A percentile compares a stretch with the other conserved stretches of the same genome.
Evolutionary conservation across 2,113 vertebrate genomes (phyloP).

Genomic region (Cyrtonyx montezumae): DNA sequence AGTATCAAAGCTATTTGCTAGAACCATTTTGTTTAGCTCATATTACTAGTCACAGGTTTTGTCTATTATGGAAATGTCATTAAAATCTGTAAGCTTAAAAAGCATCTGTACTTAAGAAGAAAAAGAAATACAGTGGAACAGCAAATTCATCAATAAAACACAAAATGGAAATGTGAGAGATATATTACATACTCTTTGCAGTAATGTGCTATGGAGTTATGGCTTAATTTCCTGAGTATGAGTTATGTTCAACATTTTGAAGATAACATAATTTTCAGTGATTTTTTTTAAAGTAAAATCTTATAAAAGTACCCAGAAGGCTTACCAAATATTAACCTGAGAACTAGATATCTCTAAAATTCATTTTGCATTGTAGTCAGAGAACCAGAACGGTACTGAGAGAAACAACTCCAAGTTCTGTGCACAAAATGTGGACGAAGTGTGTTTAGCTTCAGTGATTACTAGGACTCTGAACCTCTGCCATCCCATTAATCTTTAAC

Average conservation of each 20-base stretch:
- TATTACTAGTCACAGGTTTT: neutral
- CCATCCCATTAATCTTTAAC: constrained; percentile 72
- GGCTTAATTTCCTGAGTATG: constrained; percentile 20
- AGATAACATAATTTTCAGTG: neutral
- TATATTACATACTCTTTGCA: neutral
- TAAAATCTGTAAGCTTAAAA: constrained; percentile 11
- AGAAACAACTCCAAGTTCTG: constrained; percentile 36
- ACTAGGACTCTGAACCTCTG: constrained; percentile 61
- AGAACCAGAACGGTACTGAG: constrained; percentile 9
- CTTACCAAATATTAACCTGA: neutral
- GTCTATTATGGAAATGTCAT: neutral
- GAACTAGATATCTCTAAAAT: neutral
- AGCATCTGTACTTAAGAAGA: constrained; percentile 16
- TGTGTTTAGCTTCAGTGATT: constrained; percentile 30
- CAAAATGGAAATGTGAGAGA: neutral
- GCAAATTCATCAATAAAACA: neutral
- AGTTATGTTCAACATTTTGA: constrained; percentile 29
- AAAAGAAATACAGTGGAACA: neutral
- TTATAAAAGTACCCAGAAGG: neutral
- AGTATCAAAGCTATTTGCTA: constrained; percentile 5
- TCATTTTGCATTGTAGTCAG: constrained; percentile 21
- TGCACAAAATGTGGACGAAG: neutral
- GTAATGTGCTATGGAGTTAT: neutral
- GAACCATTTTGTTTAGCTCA: constrained; percentile 19
- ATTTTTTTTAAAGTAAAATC: neutral